phyloP scores from a whole-genome alignment of 2,888 invertebrate genomes.

The Lasioglossum oenotherae region DNA sequence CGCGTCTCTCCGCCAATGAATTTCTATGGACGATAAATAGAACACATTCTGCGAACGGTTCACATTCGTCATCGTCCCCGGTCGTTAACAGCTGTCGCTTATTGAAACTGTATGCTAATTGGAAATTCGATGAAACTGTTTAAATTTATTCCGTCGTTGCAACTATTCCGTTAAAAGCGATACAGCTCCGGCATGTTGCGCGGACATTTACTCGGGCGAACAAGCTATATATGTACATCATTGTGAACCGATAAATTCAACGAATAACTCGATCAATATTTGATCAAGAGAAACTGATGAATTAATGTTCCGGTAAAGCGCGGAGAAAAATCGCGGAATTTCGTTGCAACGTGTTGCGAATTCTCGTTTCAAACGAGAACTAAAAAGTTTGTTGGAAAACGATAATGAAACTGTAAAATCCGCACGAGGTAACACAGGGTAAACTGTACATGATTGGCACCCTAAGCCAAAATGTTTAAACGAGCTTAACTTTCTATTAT shows the following conservation, averaged over 20 bases:
- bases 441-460: too few species aligned
- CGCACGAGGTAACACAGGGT: too few species aligned
- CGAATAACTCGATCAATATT: not conserved
- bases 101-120: slow-evolving; percentile 26
- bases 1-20: not conserved
- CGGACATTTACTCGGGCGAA: not conserved
- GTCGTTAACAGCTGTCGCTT: not conserved
- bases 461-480: too few species aligned
- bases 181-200: not conserved
- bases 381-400: not conserved
- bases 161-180: not conserved
- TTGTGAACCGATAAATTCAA: not conserved
- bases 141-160: not conserved
- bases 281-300: not conserved
- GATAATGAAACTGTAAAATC: too few species aligned
- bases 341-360: not conserved
- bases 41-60: not conserved
- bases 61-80: slow-evolving; percentile 7
- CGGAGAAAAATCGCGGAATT: not conserved
- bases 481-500: too few species aligned
- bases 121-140: slow-evolving; percentile 2
- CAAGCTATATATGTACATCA: not conserved
- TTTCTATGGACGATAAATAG: not conserved
- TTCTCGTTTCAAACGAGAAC: not conserved
- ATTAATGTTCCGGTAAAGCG: not conserved